Conservation (phyloP, 2,888 invertebrate species). For the Deilephila porcellus region DNA sequence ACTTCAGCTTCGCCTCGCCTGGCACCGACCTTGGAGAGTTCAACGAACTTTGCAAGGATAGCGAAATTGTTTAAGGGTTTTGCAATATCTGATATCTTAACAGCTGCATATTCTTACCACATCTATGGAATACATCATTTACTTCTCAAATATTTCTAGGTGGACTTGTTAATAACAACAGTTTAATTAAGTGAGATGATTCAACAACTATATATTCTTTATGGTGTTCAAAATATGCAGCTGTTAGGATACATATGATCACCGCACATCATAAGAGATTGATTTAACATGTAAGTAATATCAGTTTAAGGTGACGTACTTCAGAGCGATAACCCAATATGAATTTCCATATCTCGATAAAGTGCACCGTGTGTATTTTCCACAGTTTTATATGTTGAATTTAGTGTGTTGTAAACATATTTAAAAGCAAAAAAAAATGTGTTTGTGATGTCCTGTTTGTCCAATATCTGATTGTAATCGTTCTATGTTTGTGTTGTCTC, state of each 20-base stretch:
- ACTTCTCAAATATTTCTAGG: too few species aligned
- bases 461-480: neutral
- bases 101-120: conserved; percentile 12
- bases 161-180: too few species aligned
- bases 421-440: neutral
- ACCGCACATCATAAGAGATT: too few species aligned
- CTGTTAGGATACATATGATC: too few species aligned
- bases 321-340: too few species aligned
- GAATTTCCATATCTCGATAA: too few species aligned
- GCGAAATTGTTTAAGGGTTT: conserved; percentile 31
- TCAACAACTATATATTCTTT: too few species aligned
- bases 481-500: neutral
- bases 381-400: neutral
- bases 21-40: conserved; percentile 64
- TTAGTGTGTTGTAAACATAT: neutral
- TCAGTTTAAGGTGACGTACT: neutral
- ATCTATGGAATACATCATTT: neutral
- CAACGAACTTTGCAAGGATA: conserved; percentile 58
- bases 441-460: neutral
- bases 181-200: too few species aligned
- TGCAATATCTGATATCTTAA: conserved; percentile 23
- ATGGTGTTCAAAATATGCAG: too few species aligned
- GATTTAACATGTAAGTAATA: conserved; percentile 32
- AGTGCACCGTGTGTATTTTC: neutral
- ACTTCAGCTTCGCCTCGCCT: conserved; percentile 66